Percentiles rank a stretch among this genome's conserved stretches.
Conservation (phyloP, 2,888 invertebrate species). For the Taenaris catops region DNA sequence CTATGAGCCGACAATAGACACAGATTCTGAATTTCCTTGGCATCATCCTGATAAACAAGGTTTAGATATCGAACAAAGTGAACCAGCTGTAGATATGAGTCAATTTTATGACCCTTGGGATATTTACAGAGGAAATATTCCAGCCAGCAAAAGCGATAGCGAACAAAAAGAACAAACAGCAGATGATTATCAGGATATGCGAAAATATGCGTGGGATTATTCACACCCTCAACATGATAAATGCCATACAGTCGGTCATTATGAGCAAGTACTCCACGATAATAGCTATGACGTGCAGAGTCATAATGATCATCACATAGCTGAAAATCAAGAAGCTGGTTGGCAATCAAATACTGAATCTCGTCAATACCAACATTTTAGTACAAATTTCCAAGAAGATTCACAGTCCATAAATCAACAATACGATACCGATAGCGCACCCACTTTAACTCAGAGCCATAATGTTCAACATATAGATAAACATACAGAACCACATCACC, state of each 20-base stretch:
- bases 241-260: conserved; percentile 25
- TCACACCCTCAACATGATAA: conserved; percentile 29
- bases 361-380: conserved; percentile 27
- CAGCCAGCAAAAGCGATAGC: conserved; percentile 39
- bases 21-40: conserved; percentile 70
- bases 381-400: conserved; percentile 24
- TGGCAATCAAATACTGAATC: neutral
- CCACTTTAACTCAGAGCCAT: neutral
- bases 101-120: conserved; percentile 87
- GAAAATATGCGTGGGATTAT: conserved; percentile 56
- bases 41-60: conserved; percentile 55
- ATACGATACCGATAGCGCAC: conserved; percentile 7
- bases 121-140: conserved; percentile 79
- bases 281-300: conserved; percentile 12
- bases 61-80: conserved; percentile 32
- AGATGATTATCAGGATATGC: conserved; percentile 45
- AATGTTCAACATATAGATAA: conserved; percentile 1
- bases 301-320: conserved; percentile 8
- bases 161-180: conserved; percentile 28
- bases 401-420: conserved; percentile 23
- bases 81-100: conserved; percentile 39
- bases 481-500: conserved; percentile 9
- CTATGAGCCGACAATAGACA: conserved; percentile 56
- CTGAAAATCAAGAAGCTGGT: neutral
- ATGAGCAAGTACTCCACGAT: conserved; percentile 16